Base-by-base conservation (phyloP, 1,140 invertebrate species). In the Drosophila nebulosa region DNA sequence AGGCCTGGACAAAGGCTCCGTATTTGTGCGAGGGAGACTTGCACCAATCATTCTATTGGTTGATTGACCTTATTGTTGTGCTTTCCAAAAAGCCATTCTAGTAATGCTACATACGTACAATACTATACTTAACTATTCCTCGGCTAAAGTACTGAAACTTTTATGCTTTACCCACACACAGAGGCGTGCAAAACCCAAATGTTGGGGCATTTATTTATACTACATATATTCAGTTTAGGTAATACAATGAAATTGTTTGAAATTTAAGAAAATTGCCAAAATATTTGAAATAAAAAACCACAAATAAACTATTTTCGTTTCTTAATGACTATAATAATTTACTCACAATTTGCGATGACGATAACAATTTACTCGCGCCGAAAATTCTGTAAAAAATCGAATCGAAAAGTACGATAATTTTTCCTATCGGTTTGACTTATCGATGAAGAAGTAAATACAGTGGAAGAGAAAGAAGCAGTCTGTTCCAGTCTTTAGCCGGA, bases 11-110 rank as follows among this genome's bases (percentile, higher is more conserved):
- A n/a, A 94, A 96, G 91, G 92, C 98, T 12, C 97, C 97, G 6
- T 98, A 98, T 92, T 91, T 98, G 10, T 98, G 97, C 92, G 97
- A 98, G 92, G 97, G 97, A 1, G 97, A 98, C 90, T 90, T 98
- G 1, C 93, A 95, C 58, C 96, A 97, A 89, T 95, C 96, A 3
- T 98, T 96, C 90, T 98, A 98, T 91, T 96, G 96, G 92, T 92
- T 98, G n/a, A 93, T 96, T 74, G 97, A 98, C 92, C 94, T 95
- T n/a, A 91, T 98, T 14, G 97, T 98, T 85, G 92, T 95, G 32
- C 84, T 95, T 64, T 91, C 91, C 10, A 91, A 91, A 62, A 90
- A 81, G 21, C 24, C 66, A 22, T 65, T 55, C 12, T 61, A 76
- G 60, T 58, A 32, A 21, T 35, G 14, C 39, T 46, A 16, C 39